Percentiles rank a stretch among this genome's conserved stretches.
These are phyloP conservation scores for Meriones unguiculatus DNA, from an alignment of 2,113 vertebrate species.

Conservation along the genomic window DNA sequence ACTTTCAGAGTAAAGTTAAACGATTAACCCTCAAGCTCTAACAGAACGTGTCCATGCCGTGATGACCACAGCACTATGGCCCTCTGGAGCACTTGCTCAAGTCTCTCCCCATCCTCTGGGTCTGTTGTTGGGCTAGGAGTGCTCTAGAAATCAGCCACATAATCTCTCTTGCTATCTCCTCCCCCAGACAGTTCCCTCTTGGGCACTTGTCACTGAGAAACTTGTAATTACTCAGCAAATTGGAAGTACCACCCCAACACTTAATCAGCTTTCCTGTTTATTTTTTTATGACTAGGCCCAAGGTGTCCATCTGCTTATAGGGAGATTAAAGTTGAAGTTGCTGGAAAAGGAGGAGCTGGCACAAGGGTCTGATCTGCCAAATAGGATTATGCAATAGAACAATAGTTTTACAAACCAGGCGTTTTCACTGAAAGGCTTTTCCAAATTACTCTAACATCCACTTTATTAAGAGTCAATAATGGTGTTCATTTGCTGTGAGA, in stretches of 20 bases:
- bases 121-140: background rate
- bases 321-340: conserved; percentile 68
- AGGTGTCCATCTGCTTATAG: conserved; percentile 59
- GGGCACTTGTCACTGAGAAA: conserved; percentile 46
- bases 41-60: background rate
- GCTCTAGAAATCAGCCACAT: background rate
- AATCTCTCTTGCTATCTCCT: background rate
- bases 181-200: conserved; percentile 38
- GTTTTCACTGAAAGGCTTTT: conserved; percentile 57
- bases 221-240: conserved; percentile 65
- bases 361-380: conserved; percentile 44
- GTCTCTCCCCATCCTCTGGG: background rate
- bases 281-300: conserved; percentile 55
- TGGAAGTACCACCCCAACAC: conserved; percentile 50
- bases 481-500: background rate
- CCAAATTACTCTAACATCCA: conserved; percentile 54
- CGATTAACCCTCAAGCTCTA: background rate
- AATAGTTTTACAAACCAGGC: conserved; percentile 54
- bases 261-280: conserved; percentile 68
- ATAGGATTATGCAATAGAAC: conserved; percentile 66
- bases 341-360: conserved; percentile 20
- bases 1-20: background rate
- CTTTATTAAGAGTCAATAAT: background rate
- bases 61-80: background rate
- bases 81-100: background rate